Base-by-base conservation (phyloP, 2,113 vertebrate genomes). In the Colossoma macropomum region DNA sequence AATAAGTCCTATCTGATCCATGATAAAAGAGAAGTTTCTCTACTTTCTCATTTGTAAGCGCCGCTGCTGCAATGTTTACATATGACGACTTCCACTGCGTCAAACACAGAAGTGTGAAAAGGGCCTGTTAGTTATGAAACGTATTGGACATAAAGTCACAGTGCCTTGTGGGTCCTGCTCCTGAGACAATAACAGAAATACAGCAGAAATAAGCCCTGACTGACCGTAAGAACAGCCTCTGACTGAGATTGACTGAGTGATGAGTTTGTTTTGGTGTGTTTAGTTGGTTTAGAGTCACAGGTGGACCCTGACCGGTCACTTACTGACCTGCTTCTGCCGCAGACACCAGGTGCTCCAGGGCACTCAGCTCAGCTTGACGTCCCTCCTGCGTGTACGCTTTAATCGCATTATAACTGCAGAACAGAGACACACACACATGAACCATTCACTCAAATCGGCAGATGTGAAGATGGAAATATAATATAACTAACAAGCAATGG, bases 251-350 rank as follows among this genome's bases (percentile, higher is more conserved):
- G 48, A 15, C 13, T 56, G 19, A 56, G 54, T 56, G 54, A 23
- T 23, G 54, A 56, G 54, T 8, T 52, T 17, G 16, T 6, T 52
- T 0, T 56, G 54, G 54, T 9, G 38, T 12, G 79, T 81, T 72
- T 81, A 32, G n/a, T 48, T 70, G 15, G 8, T 54, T 63, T 54
- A 72, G 11, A 13, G 68, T 73, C 45, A 54, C 73, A 52, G 28
- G 38, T 77, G 60, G n/a, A 63, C 60, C 10, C 66, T 9, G 30
- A 4, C 52, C 70, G 54, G 23, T 60, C 75, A 75, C 30, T 52
- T 15, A 87, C 96, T 95, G 86, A 97, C 96, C 96, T 79, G 96
- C 96, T 85, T 96, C 92, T 27, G 96, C 95, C 88, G 96, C 96
- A 65, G 96, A 97, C 59, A 96, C 78, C 0, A 97, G 93, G 88